A percentile compares a stretch with the other conserved stretches of the same genome.
Conservation (phyloP, 1,140 invertebrate species). For the Thaumetopoea pityocampa region DNA sequence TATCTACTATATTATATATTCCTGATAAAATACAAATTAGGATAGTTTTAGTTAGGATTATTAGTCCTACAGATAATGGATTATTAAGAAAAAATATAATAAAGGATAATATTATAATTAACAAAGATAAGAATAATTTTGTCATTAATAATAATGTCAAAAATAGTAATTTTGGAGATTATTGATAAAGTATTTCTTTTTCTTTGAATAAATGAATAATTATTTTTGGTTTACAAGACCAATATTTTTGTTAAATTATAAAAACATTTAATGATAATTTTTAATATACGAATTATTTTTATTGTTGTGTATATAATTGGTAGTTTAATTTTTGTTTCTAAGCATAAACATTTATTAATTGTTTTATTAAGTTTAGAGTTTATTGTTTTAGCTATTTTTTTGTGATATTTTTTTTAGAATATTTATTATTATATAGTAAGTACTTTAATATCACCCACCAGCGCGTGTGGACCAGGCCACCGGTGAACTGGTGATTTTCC, state of each 20-base stretch:
- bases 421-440: neutral
- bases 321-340: slow-evolving; percentile 69
- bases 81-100: slow-evolving; percentile 67
- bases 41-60: slow-evolving; percentile 69
- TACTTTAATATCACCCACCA: slow-evolving; percentile 6
- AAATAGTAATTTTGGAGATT: slow-evolving; percentile 79
- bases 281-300: too few relatives aligned
- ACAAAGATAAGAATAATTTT: slow-evolving; percentile 51
- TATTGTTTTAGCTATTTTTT: slow-evolving; percentile 20
- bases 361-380: slow-evolving; percentile 77
- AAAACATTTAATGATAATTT: too few relatives aligned
- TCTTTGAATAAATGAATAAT: slow-evolving; percentile 2
- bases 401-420: neutral
- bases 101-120: slow-evolving; percentile 45
- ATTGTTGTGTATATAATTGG: too few relatives aligned
- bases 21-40: slow-evolving; percentile 53
- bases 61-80: slow-evolving; percentile 71
- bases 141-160: slow-evolving; percentile 66
- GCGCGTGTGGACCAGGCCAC: slow-evolving; percentile 36
- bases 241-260: too few relatives aligned
- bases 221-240: too few relatives aligned
- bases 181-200: slow-evolving; percentile 33
- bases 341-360: slow-evolving; percentile 78
- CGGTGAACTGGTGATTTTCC: slow-evolving; percentile 33
- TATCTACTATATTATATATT: slow-evolving; percentile 57